Conservation (phyloP, 2,113 vertebrate species). For the Rhynchomys soricoides region DNA sequence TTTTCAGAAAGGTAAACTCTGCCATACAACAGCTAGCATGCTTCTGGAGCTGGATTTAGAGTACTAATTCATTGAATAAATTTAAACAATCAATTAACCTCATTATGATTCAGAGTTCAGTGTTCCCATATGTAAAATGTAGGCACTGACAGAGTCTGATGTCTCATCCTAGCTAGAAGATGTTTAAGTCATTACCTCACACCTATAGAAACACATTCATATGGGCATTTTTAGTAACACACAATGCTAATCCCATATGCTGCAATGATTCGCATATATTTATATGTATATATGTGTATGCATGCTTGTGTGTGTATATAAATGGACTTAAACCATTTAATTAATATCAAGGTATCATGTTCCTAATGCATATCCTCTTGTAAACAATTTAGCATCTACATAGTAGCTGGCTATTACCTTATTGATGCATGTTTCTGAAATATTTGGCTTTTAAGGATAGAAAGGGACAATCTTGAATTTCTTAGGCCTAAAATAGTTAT, state of each 20-base stretch:
- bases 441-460: neutral
- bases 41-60: too few relatives aligned
- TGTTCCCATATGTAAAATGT: neutral
- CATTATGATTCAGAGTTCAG: neutral
- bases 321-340: neutral
- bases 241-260: neutral
- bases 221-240: neutral
- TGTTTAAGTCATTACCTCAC: neutral
- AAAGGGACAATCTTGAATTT: neutral
- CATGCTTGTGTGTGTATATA: neutral
- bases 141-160: neutral
- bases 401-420: neutral
- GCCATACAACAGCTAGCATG: neutral
- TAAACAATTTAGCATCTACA: neutral
- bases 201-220: neutral
- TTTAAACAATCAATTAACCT: neutral
- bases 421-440: neutral
- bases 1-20: conserved; percentile 46
- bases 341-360: neutral
- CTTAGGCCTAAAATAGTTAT: neutral
- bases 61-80: neutral
- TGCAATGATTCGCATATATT: neutral
- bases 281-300: too few relatives aligned
- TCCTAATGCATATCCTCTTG: neutral
- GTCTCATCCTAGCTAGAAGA: neutral